Conservation (phyloP, 2,113 vertebrate species). For the Paralichthys olivaceus region DNA sequence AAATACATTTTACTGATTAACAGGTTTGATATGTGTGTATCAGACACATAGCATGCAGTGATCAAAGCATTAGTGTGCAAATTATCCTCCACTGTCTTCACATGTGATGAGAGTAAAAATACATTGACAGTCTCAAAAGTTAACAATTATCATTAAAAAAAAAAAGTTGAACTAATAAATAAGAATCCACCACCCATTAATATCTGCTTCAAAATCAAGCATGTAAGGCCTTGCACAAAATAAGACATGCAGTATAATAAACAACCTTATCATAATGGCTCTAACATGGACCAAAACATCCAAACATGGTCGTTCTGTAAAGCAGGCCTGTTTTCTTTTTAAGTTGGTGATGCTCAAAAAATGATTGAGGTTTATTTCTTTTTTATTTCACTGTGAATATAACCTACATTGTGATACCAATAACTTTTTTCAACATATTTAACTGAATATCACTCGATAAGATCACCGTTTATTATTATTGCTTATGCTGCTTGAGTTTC, state of each 20-base stretch:
- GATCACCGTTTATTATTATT: neutral
- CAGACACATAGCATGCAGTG: slow-evolving; percentile 32
- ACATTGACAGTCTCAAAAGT: slow-evolving; percentile 7
- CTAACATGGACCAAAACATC: neutral
- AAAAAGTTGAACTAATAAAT: slow-evolving; percentile 27
- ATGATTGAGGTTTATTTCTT: neutral
- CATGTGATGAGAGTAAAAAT: neutral
- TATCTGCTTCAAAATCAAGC: slow-evolving; percentile 11
- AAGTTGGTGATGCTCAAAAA: no score
- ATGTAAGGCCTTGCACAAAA: slow-evolving; percentile 16
- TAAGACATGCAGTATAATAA: neutral
- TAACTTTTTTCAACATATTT: neutral
- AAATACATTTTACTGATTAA: neutral
- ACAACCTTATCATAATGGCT: slow-evolving; percentile 4
- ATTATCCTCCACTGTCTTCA: slow-evolving; percentile 4
- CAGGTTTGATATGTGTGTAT: slow-evolving; percentile 6
- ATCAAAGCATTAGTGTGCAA: slow-evolving; percentile 27
- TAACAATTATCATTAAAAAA: neutral
- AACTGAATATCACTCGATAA: neutral
- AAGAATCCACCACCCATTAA: slow-evolving; percentile 17
- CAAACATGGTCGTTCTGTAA: neutral
- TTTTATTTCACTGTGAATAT: no score
- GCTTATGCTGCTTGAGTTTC: neutral
- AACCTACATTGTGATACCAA: neutral
- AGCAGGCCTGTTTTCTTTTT: neutral